Evolutionary conservation across 2,113 vertebrate species (phyloP), one percentile per base, ranked within the genome.

Genomic region (Ondatra zibethicus): DNA sequence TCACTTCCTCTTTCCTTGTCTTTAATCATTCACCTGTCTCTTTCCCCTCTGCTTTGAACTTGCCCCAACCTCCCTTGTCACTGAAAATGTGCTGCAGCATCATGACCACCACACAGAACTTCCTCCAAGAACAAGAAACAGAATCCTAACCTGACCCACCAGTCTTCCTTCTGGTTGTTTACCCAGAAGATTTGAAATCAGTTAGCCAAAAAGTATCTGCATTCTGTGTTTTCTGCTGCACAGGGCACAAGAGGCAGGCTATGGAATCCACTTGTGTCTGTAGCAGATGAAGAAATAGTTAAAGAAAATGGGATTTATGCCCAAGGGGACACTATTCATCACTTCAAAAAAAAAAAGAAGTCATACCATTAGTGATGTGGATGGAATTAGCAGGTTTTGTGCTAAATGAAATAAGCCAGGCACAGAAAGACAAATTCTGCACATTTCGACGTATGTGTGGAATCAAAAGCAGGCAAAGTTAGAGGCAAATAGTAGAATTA

Each of bases 11-110:
- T 25, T 63, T 31, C 45, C 36, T 94, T 39, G 9, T 91, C 91
- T 96, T 92, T 92, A 89, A 88, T 89, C 77, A 75, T 95, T 14
- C 73, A 52, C 50, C 33, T 78, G 84, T 39, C 72, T 95, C 80
- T 29, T 85, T 92, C n/a, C 70, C 13, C 52, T 94, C 65, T 42
- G 31, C 68, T 72, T 91, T 87, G 89, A 98, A 93, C 47, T 31
- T 42, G 89, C 47, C 31, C 42, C 70, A 84, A 75, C n/a, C 17
- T 66, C 66, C 70, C 10, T 70, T 47, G 52, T 73, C 63, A 58
- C 85, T 75, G 76, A 45, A 90, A 93, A 72, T 63, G 77, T 82
- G 25, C 89, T 55, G 36, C 19, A 86, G 63, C 50, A 58, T 23
- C 29, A 92, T 23, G 75, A 72, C 87, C 61, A 72, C 39, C 25